phyloP scores from a whole-genome alignment of 2,113 vertebrate species.

The Proteles cristata region DNA sequence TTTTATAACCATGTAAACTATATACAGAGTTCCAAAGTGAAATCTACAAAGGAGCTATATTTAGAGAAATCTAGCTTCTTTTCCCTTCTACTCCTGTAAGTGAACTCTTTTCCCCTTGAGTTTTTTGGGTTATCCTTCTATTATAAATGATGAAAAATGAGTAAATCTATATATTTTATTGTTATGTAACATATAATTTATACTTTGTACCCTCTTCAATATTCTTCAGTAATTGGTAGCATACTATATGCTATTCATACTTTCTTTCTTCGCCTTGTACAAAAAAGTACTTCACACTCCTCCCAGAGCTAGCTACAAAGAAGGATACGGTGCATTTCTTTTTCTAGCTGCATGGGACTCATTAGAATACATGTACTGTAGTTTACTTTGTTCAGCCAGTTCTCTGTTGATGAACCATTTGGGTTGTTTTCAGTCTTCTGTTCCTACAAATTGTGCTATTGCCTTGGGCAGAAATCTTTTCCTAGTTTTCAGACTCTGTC shows the following conservation, averaged over 20 bases:
- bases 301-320: background rate
- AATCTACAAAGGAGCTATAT: background rate
- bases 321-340: background rate
- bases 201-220: background rate
- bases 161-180: background rate
- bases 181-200: background rate
- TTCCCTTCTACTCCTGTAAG: background rate
- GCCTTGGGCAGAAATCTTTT: background rate
- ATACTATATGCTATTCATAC: background rate
- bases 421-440: background rate
- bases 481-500: background rate
- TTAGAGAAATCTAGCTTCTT: slow-evolving; percentile 27
- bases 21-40: slow-evolving; percentile 39
- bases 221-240: background rate
- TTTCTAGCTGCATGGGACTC: background rate
- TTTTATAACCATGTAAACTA: slow-evolving; percentile 28
- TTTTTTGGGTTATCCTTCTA: background rate
- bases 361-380: background rate
- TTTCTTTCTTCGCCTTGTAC: background rate
- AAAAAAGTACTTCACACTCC: background rate
- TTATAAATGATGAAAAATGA: background rate
- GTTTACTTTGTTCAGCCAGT: background rate
- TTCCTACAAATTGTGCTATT: background rate
- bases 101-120: background rate
- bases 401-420: background rate